These are phyloP conservation scores for Bombyx mandarina DNA, from an alignment of 1,140 invertebrate genomes.

Conservation along the genomic window DNA sequence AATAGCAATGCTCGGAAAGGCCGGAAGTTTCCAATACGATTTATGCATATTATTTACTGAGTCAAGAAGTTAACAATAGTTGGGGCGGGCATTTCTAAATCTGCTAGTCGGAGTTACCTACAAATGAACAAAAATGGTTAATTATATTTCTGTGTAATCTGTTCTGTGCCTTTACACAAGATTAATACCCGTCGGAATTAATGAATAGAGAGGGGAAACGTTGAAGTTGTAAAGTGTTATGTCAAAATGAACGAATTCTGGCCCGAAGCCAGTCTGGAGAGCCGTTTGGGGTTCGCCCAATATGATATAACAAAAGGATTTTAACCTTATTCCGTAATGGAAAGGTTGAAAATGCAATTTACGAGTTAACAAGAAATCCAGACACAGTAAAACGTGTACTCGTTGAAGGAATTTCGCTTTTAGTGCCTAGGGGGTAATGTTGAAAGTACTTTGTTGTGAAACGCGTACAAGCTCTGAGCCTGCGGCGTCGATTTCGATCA, in stretches of 20 bases:
- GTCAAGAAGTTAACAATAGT: too few species aligned
- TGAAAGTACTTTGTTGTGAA: not conserved
- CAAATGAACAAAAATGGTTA: too few species aligned
- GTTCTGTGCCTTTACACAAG: not conserved
- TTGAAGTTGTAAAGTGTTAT: constrained; percentile 9
- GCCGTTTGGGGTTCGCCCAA: constrained; percentile 4
- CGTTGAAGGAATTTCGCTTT: not conserved
- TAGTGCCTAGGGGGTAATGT: not conserved
- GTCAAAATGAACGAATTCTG: constrained; percentile 5
- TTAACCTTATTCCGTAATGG: not conserved
- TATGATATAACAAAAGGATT: not conserved
- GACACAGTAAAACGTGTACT: too few species aligned
- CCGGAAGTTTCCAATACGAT: too few species aligned
- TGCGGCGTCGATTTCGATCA: constrained; percentile 6
- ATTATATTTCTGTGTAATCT: too few species aligned
- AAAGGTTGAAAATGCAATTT: too few species aligned
- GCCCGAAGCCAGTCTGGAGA: constrained; percentile 7
- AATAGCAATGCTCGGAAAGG: too few species aligned
- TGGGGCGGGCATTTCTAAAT: too few species aligned
- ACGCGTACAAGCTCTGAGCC: not conserved
- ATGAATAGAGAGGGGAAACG: constrained; percentile 7
- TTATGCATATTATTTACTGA: too few species aligned
- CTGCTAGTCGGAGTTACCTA: too few species aligned
- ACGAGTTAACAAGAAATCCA: too few species aligned
- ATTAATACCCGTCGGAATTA: constrained; percentile 4